Evolutionary conservation across 2,888 invertebrate species (phyloP).

Genomic region (Epicampocera succincta): DNA sequence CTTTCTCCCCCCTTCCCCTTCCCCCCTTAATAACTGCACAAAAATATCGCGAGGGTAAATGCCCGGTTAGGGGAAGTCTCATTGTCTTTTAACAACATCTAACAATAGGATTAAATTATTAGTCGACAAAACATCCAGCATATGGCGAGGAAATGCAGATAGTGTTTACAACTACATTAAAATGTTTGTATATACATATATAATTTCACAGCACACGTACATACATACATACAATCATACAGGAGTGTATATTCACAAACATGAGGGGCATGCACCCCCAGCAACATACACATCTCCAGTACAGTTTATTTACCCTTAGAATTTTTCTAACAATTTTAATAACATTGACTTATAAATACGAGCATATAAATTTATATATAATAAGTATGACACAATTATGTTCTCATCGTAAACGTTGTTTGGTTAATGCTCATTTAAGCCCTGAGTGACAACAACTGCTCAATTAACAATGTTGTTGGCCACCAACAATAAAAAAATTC

Average conservation of each 20-base stretch:
- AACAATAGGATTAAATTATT: too few species aligned
- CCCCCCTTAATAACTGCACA: too few species aligned
- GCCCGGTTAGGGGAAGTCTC: too few species aligned
- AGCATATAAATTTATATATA: conserved; percentile 6
- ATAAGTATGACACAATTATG: conserved; percentile 8
- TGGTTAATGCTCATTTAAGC: conserved; percentile 22
- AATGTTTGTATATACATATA: too few species aligned
- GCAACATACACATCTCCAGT: not conserved
- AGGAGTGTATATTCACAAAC: not conserved
- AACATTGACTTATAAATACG: conserved; percentile 8
- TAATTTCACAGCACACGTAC: too few species aligned
- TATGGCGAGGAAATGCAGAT: too few species aligned
- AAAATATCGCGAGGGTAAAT: too few species aligned
- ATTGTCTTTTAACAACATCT: too few species aligned
- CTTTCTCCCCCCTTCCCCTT: too few species aligned
- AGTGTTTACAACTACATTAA: too few species aligned
- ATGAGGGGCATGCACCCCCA: not conserved
- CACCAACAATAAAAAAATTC: not conserved
- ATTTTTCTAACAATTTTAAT: conserved; percentile 5
- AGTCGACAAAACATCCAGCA: too few species aligned
- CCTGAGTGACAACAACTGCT: conserved; percentile 55
- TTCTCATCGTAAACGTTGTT: not conserved
- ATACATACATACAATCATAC: not conserved
- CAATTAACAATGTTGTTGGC: conserved; percentile 43
- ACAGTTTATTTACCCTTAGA: too few species aligned